These are phyloP conservation scores for Physocephala rufipes DNA, from an alignment of 2,888 invertebrate species.

Conservation along the genomic window DNA sequence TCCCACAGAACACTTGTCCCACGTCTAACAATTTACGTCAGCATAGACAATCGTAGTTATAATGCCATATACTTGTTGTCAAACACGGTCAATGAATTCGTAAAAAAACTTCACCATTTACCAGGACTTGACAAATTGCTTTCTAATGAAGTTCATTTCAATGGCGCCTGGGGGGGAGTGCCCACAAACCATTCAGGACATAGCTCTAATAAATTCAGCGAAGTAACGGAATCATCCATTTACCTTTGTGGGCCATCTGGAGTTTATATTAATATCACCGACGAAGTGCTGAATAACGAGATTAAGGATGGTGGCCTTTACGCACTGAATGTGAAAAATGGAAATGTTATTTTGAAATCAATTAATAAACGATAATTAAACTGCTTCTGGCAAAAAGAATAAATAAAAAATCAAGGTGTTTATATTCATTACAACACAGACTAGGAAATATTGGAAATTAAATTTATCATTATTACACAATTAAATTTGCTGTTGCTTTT, in stretches of 20 bases:
- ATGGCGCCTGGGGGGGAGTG: constrained; percentile 54
- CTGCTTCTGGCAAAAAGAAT: background rate
- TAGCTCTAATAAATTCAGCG: constrained; percentile 67
- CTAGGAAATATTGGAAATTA: too few species aligned
- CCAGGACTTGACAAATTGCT: constrained; percentile 67
- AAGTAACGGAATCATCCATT: constrained; percentile 69
- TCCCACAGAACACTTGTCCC: constrained; percentile 73
- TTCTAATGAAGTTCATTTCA: constrained; percentile 53
- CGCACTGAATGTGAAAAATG: constrained; percentile 69
- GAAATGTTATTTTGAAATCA: constrained; percentile 67
- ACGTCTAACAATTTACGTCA: constrained; percentile 84
- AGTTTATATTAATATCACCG: constrained; percentile 83
- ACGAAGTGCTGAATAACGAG: constrained; percentile 82
- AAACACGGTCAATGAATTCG: constrained; percentile 73
- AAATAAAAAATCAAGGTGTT: too few species aligned
- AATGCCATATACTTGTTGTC: constrained; percentile 83
- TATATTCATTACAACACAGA: too few species aligned
- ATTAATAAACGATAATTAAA: constrained; percentile 61
- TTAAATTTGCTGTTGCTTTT: too few species aligned
- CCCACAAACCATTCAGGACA: constrained; percentile 66
- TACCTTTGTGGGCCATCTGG: constrained; percentile 85
- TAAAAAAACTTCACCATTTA: constrained; percentile 72
- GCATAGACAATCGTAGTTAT: constrained; percentile 75
- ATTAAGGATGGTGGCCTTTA: constrained; percentile 82
- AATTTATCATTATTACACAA: too few species aligned